These are phyloP conservation scores for Montipora foliosa DNA, from an alignment of 64 coral and sea anemone genomes.

Conservation along the genomic window DNA sequence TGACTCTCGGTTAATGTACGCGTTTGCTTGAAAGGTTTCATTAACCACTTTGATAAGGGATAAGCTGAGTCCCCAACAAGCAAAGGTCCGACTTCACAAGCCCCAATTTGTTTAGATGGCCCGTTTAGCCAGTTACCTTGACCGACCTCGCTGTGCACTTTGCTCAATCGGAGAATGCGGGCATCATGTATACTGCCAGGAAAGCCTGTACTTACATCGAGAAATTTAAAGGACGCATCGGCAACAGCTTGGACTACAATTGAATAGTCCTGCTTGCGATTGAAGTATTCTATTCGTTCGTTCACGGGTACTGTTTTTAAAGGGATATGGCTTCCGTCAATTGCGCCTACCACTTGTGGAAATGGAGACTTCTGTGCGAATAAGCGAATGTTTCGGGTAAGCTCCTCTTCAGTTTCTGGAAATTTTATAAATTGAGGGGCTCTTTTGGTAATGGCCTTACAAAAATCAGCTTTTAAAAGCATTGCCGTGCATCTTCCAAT, in stretches of 20 bases:
- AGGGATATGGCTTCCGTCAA: constrained; percentile 51
- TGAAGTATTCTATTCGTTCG: no score
- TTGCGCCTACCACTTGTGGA: background rate
- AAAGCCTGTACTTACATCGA: constrained; percentile 30
- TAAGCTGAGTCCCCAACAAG: constrained; percentile 63
- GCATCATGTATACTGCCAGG: constrained; percentile 65
- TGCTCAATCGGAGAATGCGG: constrained; percentile 22
- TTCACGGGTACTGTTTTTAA: background rate
- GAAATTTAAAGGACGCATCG: background rate
- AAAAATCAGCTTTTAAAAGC: constrained; percentile 34
- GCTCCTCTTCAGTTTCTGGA: constrained; percentile 18
- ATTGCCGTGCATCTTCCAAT: constrained; percentile 20
- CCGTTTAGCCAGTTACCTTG: background rate
- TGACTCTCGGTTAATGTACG: background rate
- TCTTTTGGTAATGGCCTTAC: no score
- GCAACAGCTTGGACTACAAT: constrained; percentile 44
- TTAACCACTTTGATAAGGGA: constrained; percentile 7
- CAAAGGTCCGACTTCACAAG: constrained; percentile 13
- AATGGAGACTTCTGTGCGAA: constrained; percentile 6
- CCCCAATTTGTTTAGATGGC: constrained; percentile 14
- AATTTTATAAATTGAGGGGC: constrained; percentile 55
- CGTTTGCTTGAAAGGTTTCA: constrained; percentile 45
- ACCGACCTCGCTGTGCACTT: constrained; percentile 31
- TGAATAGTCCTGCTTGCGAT: constrained; percentile 1
- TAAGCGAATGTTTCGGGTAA: background rate